Evolutionary conservation across 64 coral and sea anemone species (phyloP).

Genomic region (Actinia equina): DNA sequence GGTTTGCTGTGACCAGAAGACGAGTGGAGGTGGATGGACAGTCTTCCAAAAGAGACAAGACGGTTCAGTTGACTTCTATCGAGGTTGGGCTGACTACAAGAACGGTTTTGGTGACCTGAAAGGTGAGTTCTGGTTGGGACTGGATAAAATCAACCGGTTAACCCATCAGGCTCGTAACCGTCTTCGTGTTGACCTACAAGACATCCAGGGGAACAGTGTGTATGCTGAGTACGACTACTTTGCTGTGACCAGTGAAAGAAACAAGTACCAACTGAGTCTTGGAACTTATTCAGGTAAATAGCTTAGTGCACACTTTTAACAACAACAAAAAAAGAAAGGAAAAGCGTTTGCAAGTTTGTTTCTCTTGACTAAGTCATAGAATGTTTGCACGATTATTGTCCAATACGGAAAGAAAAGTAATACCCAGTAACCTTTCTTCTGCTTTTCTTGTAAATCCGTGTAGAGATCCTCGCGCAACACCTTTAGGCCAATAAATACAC

Average conservation of each 20-base stretch:
- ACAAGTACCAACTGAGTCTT: constrained; percentile 17
- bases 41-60: constrained; percentile 20
- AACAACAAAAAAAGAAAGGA: too few species aligned
- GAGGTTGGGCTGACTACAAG: constrained; percentile 49
- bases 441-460: too few species aligned
- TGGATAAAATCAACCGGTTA: constrained; percentile 5
- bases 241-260: neutral
- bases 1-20: neutral
- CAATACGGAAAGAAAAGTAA: too few species aligned
- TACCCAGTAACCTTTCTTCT: too few species aligned
- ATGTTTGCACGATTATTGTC: too few species aligned
- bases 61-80: constrained; percentile 39
- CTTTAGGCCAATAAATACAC: too few species aligned
- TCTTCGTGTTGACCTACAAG: constrained; percentile 28
- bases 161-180: neutral
- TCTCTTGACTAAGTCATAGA: too few species aligned
- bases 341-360: neutral
- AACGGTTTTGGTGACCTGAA: constrained; percentile 43
- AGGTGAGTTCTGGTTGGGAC: neutral
- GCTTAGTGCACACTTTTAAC: too few species aligned
- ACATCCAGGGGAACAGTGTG: neutral
- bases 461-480: too few species aligned
- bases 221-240: constrained; percentile 45
- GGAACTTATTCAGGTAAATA: constrained; percentile 25
- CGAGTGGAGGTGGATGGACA: neutral